Evolutionary conservation across 2,797 vertebrate species (phyloP).

Genomic region (Phoebastria nigripes): DNA sequence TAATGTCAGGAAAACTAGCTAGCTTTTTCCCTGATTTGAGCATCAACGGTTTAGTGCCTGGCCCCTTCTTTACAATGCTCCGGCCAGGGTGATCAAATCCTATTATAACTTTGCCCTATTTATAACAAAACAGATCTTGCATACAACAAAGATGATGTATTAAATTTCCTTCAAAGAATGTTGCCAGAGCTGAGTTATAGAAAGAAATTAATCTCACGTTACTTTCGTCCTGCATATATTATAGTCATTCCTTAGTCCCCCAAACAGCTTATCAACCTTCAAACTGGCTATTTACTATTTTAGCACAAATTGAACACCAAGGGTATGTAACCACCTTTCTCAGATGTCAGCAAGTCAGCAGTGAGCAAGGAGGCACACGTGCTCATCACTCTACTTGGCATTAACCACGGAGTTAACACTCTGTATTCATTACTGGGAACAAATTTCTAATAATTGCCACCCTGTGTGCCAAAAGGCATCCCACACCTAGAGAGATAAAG

Average conservation of each 20-base stretch:
- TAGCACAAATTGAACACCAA: not conserved
- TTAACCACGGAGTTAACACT: not conserved
- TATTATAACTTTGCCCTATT: constrained; percentile 14
- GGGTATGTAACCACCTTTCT: not conserved
- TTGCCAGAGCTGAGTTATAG: not conserved
- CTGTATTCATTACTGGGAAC: not conserved
- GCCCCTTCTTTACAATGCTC: not conserved
- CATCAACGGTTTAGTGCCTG: not conserved
- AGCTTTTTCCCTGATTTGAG: not conserved
- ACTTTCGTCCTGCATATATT: not conserved
- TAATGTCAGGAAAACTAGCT: not conserved
- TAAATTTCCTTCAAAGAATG: constrained; percentile 25
- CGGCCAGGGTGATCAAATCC: constrained; percentile 23
- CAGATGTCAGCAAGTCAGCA: not conserved
- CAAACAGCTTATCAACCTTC: not conserved
- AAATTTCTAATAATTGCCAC: not conserved
- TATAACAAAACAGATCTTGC: constrained; percentile 14
- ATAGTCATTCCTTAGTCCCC: not conserved
- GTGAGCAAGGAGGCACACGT: not conserved
- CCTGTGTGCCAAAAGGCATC: not conserved
- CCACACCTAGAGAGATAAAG: not conserved
- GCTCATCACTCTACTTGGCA: not conserved
- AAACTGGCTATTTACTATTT: not conserved
- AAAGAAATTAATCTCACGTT: not conserved
- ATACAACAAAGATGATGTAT: not conserved